phyloP scores from a whole-genome alignment of 2,113 vertebrate species.

The Syngnathus typhle region DNA sequence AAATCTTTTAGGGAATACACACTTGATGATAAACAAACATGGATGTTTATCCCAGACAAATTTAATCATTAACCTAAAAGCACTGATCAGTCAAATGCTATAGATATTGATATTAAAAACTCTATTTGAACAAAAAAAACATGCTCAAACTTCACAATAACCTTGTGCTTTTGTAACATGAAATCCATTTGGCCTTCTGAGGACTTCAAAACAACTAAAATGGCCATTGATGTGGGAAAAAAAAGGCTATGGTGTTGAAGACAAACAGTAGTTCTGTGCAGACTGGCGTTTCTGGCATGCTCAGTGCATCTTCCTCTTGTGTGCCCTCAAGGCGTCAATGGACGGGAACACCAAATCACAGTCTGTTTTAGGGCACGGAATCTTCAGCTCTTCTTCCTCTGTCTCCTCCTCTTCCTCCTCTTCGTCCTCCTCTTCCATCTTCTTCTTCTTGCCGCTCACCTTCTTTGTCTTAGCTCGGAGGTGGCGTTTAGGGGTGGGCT shows the following conservation, averaged over 20 bases:
- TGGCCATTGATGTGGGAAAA: neutral
- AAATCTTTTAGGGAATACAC: neutral
- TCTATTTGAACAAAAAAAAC: neutral
- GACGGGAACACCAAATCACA: slow-evolving; percentile 63
- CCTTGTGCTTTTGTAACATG: neutral
- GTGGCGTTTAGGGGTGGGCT: slow-evolving; percentile 38
- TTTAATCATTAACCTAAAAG: neutral
- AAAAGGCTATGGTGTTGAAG: neutral
- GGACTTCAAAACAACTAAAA: neutral
- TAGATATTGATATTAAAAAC: neutral
- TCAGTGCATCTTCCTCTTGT: slow-evolving; percentile 51
- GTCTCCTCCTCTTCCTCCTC: neutral
- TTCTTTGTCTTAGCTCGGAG: slow-evolving; percentile 49
- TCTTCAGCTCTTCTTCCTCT: slow-evolving; percentile 40
- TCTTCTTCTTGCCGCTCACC: slow-evolving; percentile 13
- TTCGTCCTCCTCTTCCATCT: slow-evolving; percentile 14
- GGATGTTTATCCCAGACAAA: neutral
- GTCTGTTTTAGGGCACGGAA: slow-evolving; percentile 60
- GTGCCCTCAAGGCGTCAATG: slow-evolving; percentile 56
- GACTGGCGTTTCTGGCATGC: neutral
- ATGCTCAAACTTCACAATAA: neutral
- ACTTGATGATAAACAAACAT: neutral
- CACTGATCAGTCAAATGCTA: neutral
- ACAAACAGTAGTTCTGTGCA: neutral
- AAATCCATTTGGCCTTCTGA: neutral